Evolutionary conservation across 2,113 vertebrate species (phyloP).

Genomic region (Callaeas wilsoni): DNA sequence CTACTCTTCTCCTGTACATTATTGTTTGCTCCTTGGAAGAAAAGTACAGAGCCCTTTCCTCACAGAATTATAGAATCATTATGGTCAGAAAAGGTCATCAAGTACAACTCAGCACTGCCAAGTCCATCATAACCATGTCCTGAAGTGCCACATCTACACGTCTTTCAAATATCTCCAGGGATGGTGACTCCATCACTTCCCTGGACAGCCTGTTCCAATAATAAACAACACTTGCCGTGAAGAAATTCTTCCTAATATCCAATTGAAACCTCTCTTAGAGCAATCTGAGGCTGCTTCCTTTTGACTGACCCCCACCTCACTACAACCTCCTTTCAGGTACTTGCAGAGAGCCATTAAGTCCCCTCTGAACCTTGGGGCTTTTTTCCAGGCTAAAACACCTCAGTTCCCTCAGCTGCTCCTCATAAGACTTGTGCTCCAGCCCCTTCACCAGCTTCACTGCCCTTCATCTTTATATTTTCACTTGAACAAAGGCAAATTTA

Average conservation of each 20-base stretch:
- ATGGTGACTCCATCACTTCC: neutral
- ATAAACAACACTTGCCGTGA: neutral
- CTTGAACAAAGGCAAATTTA: neutral
- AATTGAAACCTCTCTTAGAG: neutral
- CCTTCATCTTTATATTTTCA: neutral
- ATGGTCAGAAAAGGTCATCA: neutral
- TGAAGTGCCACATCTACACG: fast-evolving
- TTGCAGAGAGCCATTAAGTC: neutral
- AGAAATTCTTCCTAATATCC: neutral
- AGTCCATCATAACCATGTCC: neutral
- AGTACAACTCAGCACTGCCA: neutral
- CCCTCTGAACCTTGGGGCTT: neutral
- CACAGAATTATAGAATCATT: neutral
- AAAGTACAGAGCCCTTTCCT: neutral
- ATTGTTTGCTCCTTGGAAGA: neutral
- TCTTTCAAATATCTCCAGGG: neutral
- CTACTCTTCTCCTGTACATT: neutral
- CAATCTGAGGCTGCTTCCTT: neutral
- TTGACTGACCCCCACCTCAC: neutral
- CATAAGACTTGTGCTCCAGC: neutral
- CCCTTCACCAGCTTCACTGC: neutral
- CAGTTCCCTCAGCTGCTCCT: neutral
- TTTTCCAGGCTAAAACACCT: neutral
- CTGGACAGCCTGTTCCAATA: neutral
- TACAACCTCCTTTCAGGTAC: neutral